Base-by-base conservation (phyloP, 2,888 invertebrate species). In the Hemaris fuciformis region DNA sequence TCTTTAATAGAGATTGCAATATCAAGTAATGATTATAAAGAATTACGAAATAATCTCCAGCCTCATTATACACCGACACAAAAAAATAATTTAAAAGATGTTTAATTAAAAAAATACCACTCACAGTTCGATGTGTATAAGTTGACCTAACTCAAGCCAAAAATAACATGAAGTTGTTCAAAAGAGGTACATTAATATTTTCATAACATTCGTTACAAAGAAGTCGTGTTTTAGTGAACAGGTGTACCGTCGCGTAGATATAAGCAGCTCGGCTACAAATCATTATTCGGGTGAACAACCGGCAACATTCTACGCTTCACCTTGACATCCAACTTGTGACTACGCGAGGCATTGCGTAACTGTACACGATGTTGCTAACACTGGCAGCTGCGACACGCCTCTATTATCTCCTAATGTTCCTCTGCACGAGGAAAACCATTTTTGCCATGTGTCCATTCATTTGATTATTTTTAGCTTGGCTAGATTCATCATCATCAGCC, bases 251-350 rank as follows among this genome's bases (percentile, higher is more conserved):
- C 13, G 0, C 38, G n/a, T 38, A 13, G 0, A 38, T 38, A 38
- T 38, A 31, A 31, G 31, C 31, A 38, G 27, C 31, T 20, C 31
- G n/a, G 27, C 31, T 20, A 31, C 31, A 53, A 31, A 53, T 53
- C 53, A 53, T 53, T 27, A n/a, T 25, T 3, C 10, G 43, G 58
- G 43, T 59, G 42, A 59, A 43, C 58, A 43, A 59, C 41, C 43
- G 5, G 43, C 58, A 59, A 59, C 58, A 59, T 59, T 42, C 42
- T 59, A 43, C n/a, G 27, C 27, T 15, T 25, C 58, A 43, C 58
- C 58, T 59, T 59, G 58, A 59, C 58, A 59, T 27, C 41, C 42
- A 59, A 59, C 58, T 59, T 59, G 58, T 13, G 18, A 53, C 53
- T 3, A 13, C 20, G 53, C 31, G 53, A 15, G 43, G 15, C 48